Conservation (phyloP, 2,888 invertebrate species). For the Heteropelma amictum region DNA sequence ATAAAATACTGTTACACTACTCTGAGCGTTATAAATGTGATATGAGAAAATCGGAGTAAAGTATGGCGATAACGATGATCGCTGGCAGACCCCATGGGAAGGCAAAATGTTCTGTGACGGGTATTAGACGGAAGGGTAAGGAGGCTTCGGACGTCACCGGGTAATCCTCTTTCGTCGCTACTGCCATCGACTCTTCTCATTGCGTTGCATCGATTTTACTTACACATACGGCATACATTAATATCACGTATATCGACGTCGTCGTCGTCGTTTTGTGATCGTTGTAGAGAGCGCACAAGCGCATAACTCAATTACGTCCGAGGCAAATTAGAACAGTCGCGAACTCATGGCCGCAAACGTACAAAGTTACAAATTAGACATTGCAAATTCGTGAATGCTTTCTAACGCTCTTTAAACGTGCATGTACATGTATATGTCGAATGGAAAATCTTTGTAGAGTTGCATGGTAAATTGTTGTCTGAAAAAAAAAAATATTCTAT, state of each 20-base stretch:
- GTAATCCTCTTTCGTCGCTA: slow-evolving; percentile 50
- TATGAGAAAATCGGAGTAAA: not conserved
- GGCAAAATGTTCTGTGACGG: not conserved
- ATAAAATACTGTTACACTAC: too few species aligned
- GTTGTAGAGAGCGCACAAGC: slow-evolving; percentile 37
- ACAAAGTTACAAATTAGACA: slow-evolving; percentile 8
- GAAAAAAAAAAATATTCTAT: too few species aligned
- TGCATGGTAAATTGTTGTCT: too few species aligned
- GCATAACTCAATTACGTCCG: slow-evolving; percentile 53
- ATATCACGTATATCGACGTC: not conserved
- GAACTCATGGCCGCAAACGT: slow-evolving; percentile 51
- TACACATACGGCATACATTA: slow-evolving; percentile 31
- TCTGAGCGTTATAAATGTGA: not conserved
- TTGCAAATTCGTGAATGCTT: not conserved
- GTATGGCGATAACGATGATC: slow-evolving; percentile 3
- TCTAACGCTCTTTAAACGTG: not conserved
- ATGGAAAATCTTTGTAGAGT: too few species aligned
- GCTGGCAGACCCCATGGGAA: not conserved
- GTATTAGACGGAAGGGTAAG: not conserved
- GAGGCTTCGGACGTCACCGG: slow-evolving; percentile 32
- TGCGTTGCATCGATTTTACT: not conserved
- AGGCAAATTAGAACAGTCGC: slow-evolving; percentile 54
- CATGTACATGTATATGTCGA: not conserved
- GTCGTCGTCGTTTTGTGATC: slow-evolving; percentile 4
- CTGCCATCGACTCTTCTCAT: not conserved